phyloP scores from a whole-genome alignment of 2,888 invertebrate genomes.

The Odiellus spinosus region DNA sequence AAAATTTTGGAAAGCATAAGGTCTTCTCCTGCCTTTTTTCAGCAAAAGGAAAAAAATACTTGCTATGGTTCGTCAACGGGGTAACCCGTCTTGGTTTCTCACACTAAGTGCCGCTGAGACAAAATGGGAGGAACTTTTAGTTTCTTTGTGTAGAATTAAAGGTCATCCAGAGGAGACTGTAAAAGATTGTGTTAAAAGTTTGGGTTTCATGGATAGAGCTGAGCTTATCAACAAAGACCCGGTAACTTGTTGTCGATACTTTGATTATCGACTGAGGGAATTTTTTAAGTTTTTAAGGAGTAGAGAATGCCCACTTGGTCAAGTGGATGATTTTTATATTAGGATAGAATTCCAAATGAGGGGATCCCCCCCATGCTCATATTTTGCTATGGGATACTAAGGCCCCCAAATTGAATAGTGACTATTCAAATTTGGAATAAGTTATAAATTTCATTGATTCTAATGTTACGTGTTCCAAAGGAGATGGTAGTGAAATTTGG shows the following conservation, averaged over 20 bases:
- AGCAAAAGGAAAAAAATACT: too few relatives aligned
- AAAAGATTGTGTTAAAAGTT: too few relatives aligned
- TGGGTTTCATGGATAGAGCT: too few relatives aligned
- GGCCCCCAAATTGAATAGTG: constrained; percentile 5
- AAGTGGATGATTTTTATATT: not conserved
- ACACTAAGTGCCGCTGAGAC: constrained; percentile 21
- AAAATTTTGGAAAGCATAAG: too few relatives aligned
- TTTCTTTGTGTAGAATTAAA: too few relatives aligned
- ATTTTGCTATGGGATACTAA: constrained; percentile 14
- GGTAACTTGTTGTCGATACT: constrained; percentile 20
- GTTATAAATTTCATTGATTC: too few relatives aligned
- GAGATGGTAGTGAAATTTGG: not conserved
- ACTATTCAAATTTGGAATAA: constrained; percentile 3
- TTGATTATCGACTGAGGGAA: constrained; percentile 17
- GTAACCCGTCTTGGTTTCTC: too few relatives aligned
- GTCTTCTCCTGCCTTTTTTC: too few relatives aligned
- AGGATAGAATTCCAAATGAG: constrained; percentile 15
- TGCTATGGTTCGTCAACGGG: too few relatives aligned
- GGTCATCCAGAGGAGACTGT: too few relatives aligned
- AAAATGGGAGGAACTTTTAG: constrained; percentile 20
- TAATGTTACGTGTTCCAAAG: not conserved
- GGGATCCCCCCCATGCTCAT: constrained; percentile 16
- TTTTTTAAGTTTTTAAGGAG: constrained; percentile 8
- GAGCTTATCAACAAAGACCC: constrained; percentile 19
- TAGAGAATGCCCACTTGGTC: not conserved